Evolutionary conservation across 2,888 invertebrate species (phyloP).

Genomic region (Crossocerus cetratus): DNA sequence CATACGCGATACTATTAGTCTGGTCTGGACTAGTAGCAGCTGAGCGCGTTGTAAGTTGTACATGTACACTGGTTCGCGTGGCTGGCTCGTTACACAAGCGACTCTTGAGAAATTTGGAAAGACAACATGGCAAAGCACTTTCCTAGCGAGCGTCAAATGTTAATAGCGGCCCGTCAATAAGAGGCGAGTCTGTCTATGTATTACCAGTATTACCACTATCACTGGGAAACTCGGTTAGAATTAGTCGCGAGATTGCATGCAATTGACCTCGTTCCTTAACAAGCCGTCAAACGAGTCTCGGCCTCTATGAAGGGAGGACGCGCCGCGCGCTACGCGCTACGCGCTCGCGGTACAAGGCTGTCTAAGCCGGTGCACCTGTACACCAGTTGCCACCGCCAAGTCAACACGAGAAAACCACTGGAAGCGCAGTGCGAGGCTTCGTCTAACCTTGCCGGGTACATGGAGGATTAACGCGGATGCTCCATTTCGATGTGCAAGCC

Average conservation of each 20-base stretch:
- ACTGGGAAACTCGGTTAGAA: constrained; percentile 49
- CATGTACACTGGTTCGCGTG: background rate
- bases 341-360: constrained; percentile 26
- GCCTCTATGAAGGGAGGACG: constrained; percentile 42
- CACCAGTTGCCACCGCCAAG: constrained; percentile 20
- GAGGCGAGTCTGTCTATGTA: constrained; percentile 4
- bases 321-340: constrained; percentile 48
- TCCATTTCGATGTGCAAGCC: background rate
- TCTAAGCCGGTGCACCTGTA: constrained; percentile 16
- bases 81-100: background rate
- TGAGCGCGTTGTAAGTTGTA: constrained; percentile 16
- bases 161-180: constrained; percentile 41
- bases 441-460: constrained; percentile 3
- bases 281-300: constrained; percentile 57
- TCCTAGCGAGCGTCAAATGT: constrained; percentile 27
- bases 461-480: constrained; percentile 25
- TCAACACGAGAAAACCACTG: constrained; percentile 15
- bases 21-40: constrained; percentile 6
- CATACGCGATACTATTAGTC: too few species aligned
- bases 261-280: constrained; percentile 64
- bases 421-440: background rate
- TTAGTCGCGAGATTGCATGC: constrained; percentile 58
- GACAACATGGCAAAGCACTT: constrained; percentile 31
- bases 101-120: constrained; percentile 46
- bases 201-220: constrained; percentile 52